A percentile compares a stretch with the other conserved stretches of the same genome.
These are phyloP conservation scores for Anthonomus grandis DNA, from an alignment of 1,140 invertebrate species.

Conservation along the genomic window DNA sequence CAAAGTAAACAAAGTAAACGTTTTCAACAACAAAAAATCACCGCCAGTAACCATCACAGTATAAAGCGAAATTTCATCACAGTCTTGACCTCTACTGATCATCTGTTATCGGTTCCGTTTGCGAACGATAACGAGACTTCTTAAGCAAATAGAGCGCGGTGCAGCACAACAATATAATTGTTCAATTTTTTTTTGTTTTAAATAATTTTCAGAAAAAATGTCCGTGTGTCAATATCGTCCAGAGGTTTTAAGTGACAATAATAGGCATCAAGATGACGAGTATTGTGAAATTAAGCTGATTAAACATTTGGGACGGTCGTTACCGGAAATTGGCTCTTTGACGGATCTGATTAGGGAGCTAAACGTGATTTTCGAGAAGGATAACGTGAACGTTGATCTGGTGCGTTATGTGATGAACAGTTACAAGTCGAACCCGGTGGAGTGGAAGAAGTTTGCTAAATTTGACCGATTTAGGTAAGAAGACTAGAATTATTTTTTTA, in stretches of 20 bases:
- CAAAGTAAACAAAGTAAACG: too few relatives aligned
- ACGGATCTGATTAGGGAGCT: conserved; percentile 71
- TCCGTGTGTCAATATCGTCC: conserved; percentile 28
- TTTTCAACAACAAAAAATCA: too few relatives aligned
- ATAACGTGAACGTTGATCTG: conserved; percentile 83
- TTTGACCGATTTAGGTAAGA: conserved; percentile 89
- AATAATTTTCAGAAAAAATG: too few relatives aligned
- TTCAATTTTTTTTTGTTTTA: too few relatives aligned
- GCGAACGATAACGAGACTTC: too few relatives aligned
- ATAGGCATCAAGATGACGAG: conserved; percentile 20
- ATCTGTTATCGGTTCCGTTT: too few relatives aligned
- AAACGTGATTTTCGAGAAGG: conserved; percentile 69
- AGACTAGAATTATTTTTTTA: too few relatives aligned
- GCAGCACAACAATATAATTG: too few relatives aligned
- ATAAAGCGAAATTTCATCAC: too few relatives aligned
- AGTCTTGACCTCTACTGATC: too few relatives aligned
- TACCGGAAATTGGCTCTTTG: conserved; percentile 53
- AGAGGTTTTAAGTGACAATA: conserved; percentile 10
- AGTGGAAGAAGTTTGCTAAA: conserved; percentile 94
- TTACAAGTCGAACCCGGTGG: conserved; percentile 83
- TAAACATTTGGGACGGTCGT: conserved; percentile 33
- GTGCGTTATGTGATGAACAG: conserved; percentile 78
- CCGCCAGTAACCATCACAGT: too few relatives aligned
- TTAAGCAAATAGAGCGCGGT: too few relatives aligned
- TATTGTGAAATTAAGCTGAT: conserved; percentile 34